A percentile compares a stretch with the other conserved stretches of the same genome.
Evolutionary conservation across 2,888 invertebrate genomes (phyloP).

Genomic region (Eupithecia subfuscata): DNA sequence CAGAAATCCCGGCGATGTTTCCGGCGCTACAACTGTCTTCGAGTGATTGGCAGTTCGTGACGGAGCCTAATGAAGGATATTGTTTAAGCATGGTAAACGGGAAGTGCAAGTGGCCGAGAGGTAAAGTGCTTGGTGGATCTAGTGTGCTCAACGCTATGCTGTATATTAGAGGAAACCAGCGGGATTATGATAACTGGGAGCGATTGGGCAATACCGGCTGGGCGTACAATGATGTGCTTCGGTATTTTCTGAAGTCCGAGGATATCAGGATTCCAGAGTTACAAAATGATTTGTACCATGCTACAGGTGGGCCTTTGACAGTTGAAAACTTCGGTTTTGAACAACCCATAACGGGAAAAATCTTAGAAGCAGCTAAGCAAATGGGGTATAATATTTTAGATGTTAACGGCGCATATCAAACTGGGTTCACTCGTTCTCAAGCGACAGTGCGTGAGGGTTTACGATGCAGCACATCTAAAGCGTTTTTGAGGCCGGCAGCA

Average conservation of each 20-base stretch:
- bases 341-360: constrained; percentile 87
- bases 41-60: constrained; percentile 92
- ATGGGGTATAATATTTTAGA: constrained; percentile 88
- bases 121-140: constrained; percentile 91
- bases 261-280: constrained; percentile 88
- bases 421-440: constrained; percentile 90
- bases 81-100: constrained; percentile 87
- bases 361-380: constrained; percentile 88
- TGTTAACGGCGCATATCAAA: constrained; percentile 91
- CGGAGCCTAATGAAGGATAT: constrained; percentile 87
- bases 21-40: constrained; percentile 88
- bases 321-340: constrained; percentile 89
- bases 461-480: constrained; percentile 93
- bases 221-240: constrained; percentile 89
- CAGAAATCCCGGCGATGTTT: constrained; percentile 89
- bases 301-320: constrained; percentile 88
- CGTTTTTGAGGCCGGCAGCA: constrained; percentile 87
- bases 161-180: constrained; percentile 92
- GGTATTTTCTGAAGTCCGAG: constrained; percentile 92
- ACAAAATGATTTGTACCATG: constrained; percentile 86
- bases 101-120: constrained; percentile 90
- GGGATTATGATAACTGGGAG: constrained; percentile 95
- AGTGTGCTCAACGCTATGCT: constrained; percentile 96
- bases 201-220: constrained; percentile 89
- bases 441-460: constrained; percentile 91